Evolutionary conservation across 2,113 vertebrate genomes (phyloP), one percentile per base, ranked within the genome.

Genomic region (Carlito syrichta): DNA sequence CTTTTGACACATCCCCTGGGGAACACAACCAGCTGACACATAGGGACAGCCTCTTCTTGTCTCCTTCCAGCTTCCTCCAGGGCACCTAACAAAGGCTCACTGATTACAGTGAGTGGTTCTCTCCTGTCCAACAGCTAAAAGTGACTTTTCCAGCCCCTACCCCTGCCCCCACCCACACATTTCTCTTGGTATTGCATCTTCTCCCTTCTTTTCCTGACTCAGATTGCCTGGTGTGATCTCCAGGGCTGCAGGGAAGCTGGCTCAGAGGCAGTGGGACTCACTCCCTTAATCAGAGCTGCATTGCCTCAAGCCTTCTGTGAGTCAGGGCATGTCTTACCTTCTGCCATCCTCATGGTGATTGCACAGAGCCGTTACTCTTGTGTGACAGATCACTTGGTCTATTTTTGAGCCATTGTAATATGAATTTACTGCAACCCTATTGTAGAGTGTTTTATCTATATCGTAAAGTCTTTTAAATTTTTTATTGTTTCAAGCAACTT

Each of bases 121-220:
- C 76, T 68, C 60, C 35, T 8, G 50, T 54, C 43, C 52, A 23
- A 43, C 17, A 17, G 68, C 56, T 89, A n/a, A 45, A 52, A 14
- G 13, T 6, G 4, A 10, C 12, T 19, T 54, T 45, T 32, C 35
- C 14, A 62, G 50, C 14, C 52, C 22, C 22, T 20, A 7, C 17
- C 63, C 38, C 20, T 25, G 8, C 62, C 43, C 54, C n/a, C 3
- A 9, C 58, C 81, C 60, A 40, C 40, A 4, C 27, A 35, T 56
- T 9, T 12, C 10, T 25, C 6, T 77, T 14, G 43, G 58, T 23
- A 0, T 38, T 3, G 30, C 50, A 0, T 2, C 56, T 0, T 12
- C 11, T 7, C 2, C 27, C 5, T 6, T 56, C 40, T 20, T 16
- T 22, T 8, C 9, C 32, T n/a, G 10, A 17, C 66, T 81, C 13